These are phyloP conservation scores for Drosophila nikananu DNA, from an alignment of 1,140 invertebrate genomes.

Conservation along the genomic window DNA sequence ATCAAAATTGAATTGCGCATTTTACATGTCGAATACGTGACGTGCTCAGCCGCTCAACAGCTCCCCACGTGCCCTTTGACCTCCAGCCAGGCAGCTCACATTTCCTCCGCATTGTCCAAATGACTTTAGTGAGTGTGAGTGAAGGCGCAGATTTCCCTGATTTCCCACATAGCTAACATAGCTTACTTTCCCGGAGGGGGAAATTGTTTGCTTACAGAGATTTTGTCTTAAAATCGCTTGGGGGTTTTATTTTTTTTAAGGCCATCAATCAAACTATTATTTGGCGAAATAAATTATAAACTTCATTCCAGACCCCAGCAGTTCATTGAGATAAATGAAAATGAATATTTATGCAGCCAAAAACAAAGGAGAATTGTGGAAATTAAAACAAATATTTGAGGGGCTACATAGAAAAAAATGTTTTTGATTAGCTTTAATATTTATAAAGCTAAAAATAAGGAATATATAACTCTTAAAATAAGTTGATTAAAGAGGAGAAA, in stretches of 20 bases:
- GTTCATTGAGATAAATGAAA: conserved; percentile 39
- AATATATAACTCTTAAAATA: background rate
- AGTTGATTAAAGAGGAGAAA: background rate
- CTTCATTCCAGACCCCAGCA: conserved; percentile 23
- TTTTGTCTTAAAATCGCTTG: conserved; percentile 16
- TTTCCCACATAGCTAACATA: background rate
- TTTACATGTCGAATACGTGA: conserved; percentile 79
- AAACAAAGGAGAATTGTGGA: background rate
- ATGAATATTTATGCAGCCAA: conserved; percentile 27
- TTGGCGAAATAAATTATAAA: conserved; percentile 48
- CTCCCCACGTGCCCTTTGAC: conserved; percentile 8
- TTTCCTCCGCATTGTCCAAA: conserved; percentile 66
- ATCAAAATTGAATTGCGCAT: conserved; percentile 82
- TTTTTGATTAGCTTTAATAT: background rate
- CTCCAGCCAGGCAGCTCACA: conserved; percentile 8
- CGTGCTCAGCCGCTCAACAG: conserved; percentile 43
- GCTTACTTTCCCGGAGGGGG: background rate
- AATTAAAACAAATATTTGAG: background rate
- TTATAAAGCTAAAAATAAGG: too few species aligned
- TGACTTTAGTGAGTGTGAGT: conserved; percentile 31
- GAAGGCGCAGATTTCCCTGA: conserved; percentile 40
- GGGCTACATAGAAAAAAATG: background rate
- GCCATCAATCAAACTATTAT: conserved; percentile 55
- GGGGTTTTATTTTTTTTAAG: conserved; percentile 3
- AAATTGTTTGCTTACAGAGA: conserved; percentile 29